Base-by-base conservation (phyloP, 2,797 vertebrate species). In the Myripristis jacobus region DNA sequence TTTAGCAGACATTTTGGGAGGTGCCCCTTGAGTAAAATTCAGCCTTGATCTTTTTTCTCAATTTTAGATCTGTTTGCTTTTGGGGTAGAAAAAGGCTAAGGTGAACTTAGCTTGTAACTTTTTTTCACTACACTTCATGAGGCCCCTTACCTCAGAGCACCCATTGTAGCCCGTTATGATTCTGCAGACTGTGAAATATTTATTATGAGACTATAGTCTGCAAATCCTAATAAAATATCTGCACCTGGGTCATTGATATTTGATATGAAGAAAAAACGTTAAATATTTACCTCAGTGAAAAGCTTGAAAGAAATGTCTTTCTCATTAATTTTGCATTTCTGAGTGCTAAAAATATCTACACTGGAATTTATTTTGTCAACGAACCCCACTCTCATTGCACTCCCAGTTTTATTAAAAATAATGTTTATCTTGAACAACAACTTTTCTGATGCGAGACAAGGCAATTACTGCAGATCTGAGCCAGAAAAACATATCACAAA, bases 401-500 rank as follows among this genome's bases (percentile, higher is more conserved):
- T n/a, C 66, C 12, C 25, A 47, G 31, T 46, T 3, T 18, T 46
- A 43, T n/a, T 24, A 53, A 53, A 48, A 46, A 73, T 25, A 1
- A 15, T 50, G n/a, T 29, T 34, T 6, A 48, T 27, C 56, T 36
- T 19, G 38, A 34, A 67, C 27, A 56, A 41, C 36, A 77, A 57
- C 54, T 66, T 22, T 3, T 36, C 43, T 59, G 13, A 47, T 75
- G 25, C 34, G 57, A 66, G 57, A 67, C 50, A 34, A 50, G 44
- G 41, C 34, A 72, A 62, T 75, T 62, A 46, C 36, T 66, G 44
- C 57, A 67, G 51, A 73, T 80, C 65, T 60, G 48, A 82, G 55
- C 9, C 48, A 61, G 38, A 54, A 46, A 79, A 66, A 46, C 57
- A 50, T 31, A 79, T 62, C 66, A 38, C 67, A 22, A 29, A 27